phyloP scores from a whole-genome alignment of 2,113 vertebrate species.

The Calypte anna region DNA sequence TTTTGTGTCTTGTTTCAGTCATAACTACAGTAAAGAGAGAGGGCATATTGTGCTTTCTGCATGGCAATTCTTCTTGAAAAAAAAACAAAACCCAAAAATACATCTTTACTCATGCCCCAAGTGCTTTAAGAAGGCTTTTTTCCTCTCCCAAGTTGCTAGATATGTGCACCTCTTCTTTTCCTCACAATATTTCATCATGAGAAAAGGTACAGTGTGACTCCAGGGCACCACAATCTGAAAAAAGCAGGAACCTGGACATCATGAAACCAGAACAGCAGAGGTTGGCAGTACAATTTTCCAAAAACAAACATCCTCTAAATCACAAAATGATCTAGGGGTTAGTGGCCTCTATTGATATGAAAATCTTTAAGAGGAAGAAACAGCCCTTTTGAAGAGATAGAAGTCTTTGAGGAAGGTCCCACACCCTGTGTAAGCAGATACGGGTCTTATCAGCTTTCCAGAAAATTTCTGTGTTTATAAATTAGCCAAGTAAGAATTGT shows the following conservation, averaged over 20 bases:
- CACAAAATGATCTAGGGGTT: slow-evolving; percentile 22
- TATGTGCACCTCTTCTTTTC: background rate
- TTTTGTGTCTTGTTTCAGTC: background rate
- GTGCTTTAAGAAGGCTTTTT: background rate
- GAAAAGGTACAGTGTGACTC: background rate
- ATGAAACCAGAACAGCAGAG: slow-evolving; percentile 2
- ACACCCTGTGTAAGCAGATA: slow-evolving; percentile 31
- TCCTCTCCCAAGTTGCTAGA: background rate
- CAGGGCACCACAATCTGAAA: background rate
- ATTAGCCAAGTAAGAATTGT: background rate
- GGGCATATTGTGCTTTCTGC: background rate
- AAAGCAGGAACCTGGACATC: slow-evolving; percentile 41
- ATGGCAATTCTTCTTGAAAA: background rate
- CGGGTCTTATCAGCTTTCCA: background rate
- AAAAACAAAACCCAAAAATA: no score
- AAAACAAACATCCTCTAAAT: slow-evolving; percentile 33
- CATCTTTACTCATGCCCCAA: background rate
- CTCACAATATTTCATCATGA: slow-evolving; percentile 10
- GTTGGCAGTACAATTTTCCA: background rate
- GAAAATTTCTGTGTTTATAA: background rate
- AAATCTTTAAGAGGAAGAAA: slow-evolving; percentile 37
- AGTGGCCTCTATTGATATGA: slow-evolving; percentile 36
- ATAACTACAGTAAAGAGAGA: background rate
- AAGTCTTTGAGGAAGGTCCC: slow-evolving; percentile 13
- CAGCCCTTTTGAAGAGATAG: background rate